Conservation (phyloP, 2,888 invertebrate species). For the Campoplex nolae region DNA sequence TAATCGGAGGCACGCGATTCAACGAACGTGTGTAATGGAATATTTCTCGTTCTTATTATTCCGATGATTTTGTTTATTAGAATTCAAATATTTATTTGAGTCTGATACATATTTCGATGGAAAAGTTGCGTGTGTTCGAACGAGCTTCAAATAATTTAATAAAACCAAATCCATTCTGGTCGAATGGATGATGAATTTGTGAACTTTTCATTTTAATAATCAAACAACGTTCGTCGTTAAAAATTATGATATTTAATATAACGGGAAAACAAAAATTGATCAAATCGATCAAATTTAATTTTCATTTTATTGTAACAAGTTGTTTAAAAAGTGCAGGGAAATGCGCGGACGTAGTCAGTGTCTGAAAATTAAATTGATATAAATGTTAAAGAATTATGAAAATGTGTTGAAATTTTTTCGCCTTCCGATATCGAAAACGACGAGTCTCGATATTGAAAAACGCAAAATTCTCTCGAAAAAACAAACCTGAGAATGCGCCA, state of each 20-base stretch:
- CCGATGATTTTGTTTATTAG: not conserved
- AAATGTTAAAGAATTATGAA: too few relatives aligned
- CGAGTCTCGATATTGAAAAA: too few relatives aligned
- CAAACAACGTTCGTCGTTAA: not conserved
- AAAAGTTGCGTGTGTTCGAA: not conserved
- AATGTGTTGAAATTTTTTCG: too few relatives aligned
- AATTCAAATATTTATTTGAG: not conserved
- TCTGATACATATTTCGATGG: not conserved
- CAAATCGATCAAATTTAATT: not conserved
- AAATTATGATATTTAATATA: not conserved
- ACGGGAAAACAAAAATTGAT: not conserved
- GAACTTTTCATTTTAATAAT: not conserved
- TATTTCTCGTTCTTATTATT: not conserved
- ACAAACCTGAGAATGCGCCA: not conserved
- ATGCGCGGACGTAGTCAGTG: too few relatives aligned
- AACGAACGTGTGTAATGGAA: not conserved
- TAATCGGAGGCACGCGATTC: not conserved
- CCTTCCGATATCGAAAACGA: too few relatives aligned
- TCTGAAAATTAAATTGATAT: too few relatives aligned
- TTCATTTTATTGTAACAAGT: not conserved
- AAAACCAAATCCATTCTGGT: not conserved
- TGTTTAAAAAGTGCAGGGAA: not conserved
- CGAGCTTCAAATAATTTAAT: not conserved
- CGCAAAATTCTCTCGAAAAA: not conserved
- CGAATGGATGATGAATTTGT: not conserved